phyloP scores from a whole-genome alignment of 2,888 invertebrate species.

The Onthophagus sagittarius region DNA sequence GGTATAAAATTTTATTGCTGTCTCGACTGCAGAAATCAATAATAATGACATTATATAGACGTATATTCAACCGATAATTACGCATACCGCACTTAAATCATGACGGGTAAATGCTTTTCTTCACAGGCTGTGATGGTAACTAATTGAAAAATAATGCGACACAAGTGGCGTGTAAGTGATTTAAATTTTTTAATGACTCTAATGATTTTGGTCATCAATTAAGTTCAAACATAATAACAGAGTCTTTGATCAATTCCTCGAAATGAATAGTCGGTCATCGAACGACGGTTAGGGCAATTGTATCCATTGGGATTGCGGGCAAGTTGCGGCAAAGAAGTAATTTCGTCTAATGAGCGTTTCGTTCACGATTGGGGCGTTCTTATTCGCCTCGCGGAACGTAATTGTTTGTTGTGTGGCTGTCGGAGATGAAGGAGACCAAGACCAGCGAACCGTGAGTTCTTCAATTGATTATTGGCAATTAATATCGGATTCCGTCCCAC shows the following conservation, averaged over 20 bases:
- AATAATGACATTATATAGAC: neutral
- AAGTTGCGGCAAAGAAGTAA: neutral
- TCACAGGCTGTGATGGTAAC: neutral
- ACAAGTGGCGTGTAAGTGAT: neutral
- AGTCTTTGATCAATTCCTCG: neutral
- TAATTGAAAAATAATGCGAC: neutral
- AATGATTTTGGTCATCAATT: neutral
- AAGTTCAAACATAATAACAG: neutral
- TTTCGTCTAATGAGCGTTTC: neutral
- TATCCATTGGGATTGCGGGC: neutral
- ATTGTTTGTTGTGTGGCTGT: neutral
- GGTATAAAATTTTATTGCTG: slow-evolving; percentile 7
- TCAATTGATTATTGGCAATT: slow-evolving; percentile 11
- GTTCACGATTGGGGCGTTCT: neutral
- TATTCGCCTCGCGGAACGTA: neutral
- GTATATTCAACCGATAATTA: slow-evolving; percentile 8
- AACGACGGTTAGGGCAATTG: neutral
- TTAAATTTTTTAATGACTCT: neutral
- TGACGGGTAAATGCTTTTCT: neutral
- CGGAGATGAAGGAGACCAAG: neutral
- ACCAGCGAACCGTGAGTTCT: neutral
- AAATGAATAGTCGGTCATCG: neutral
- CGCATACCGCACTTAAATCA: neutral
- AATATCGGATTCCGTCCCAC: slow-evolving; percentile 3
- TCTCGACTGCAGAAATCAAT: slow-evolving; percentile 6